These are phyloP conservation scores for Nipponacmea schrenckii DNA, from an alignment of 2,888 invertebrate species.

Conservation along the genomic window DNA sequence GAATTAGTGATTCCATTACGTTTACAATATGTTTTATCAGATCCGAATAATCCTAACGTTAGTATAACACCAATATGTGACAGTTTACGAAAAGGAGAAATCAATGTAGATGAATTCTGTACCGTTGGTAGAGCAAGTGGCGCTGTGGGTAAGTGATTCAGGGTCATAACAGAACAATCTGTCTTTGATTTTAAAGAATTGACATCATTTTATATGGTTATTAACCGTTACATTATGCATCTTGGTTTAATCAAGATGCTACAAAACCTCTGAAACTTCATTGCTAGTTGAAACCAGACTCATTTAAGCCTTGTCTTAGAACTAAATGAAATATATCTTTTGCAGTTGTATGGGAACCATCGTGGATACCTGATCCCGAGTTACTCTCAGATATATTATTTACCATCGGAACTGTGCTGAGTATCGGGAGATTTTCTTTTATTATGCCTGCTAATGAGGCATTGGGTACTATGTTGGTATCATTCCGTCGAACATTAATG, in stretches of 20 bases:
- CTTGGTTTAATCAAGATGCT: no score
- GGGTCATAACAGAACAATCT: no score
- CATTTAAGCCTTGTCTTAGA: no score
- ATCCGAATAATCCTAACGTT: no score
- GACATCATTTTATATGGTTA: no score
- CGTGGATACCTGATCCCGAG: conserved; percentile 53
- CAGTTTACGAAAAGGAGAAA: not conserved
- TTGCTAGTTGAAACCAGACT: no score
- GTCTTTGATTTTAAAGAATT: no score
- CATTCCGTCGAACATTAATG: conserved; percentile 54
- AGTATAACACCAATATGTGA: conserved; percentile 13
- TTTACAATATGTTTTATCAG: conserved; percentile 13
- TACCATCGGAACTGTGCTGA: conserved; percentile 54
- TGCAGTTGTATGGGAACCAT: conserved; percentile 42
- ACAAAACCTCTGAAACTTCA: no score
- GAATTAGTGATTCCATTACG: conserved; percentile 39
- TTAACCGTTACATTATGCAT: no score
- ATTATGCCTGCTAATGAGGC: conserved; percentile 62
- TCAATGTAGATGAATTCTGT: conserved; percentile 9
- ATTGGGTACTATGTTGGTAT: conserved; percentile 59
- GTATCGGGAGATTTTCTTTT: conserved; percentile 55
- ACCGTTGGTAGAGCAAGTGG: conserved; percentile 11
- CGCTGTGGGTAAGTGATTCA: not conserved
- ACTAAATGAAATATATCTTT: not conserved
- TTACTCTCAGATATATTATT: conserved; percentile 56